These are phyloP conservation scores for Tricholaema leucomelas DNA, from an alignment of 2,113 vertebrate genomes.

Conservation along the genomic window DNA sequence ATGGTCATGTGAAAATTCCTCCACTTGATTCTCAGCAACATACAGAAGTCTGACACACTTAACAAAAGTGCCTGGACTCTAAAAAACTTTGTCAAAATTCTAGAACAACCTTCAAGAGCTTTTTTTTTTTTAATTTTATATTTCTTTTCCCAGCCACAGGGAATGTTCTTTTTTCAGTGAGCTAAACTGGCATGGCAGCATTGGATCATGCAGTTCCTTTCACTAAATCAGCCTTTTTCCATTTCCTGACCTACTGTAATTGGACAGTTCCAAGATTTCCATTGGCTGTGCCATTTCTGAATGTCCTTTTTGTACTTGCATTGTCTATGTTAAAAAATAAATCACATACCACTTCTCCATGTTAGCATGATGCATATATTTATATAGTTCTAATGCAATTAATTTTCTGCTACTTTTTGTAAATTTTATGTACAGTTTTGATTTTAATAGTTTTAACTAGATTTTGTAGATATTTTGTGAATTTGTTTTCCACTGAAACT, in stretches of 20 bases:
- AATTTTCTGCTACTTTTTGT: slow-evolving; percentile 81
- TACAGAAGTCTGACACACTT: slow-evolving; percentile 92
- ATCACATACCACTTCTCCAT: slow-evolving; percentile 62
- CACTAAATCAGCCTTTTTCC: slow-evolving; percentile 50
- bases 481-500: slow-evolving; percentile 82
- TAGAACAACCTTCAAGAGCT: slow-evolving; percentile 49
- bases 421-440: slow-evolving; percentile 99
- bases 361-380: slow-evolving; percentile 87
- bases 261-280: slow-evolving; percentile 23
- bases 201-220: slow-evolving; percentile 63
- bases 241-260: slow-evolving; percentile 61
- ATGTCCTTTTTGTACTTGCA: slow-evolving; percentile 57
- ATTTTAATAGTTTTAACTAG: slow-evolving; percentile 91
- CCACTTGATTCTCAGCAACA: slow-evolving; percentile 92
- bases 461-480: slow-evolving; percentile 92
- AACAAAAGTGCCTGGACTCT: slow-evolving; percentile 95
- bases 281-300: slow-evolving; percentile 68
- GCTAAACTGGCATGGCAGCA: slow-evolving; percentile 67
- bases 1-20: slow-evolving; percentile 82
- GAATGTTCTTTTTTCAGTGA: slow-evolving; percentile 59
- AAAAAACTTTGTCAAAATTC: slow-evolving; percentile 50
- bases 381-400: slow-evolving; percentile 86
- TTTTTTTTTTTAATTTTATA: neutral
- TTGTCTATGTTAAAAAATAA: slow-evolving; percentile 63
- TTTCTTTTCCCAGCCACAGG: neutral